Base-by-base conservation (phyloP, 1,140 invertebrate genomes). In the Drosophila asahinai region DNA sequence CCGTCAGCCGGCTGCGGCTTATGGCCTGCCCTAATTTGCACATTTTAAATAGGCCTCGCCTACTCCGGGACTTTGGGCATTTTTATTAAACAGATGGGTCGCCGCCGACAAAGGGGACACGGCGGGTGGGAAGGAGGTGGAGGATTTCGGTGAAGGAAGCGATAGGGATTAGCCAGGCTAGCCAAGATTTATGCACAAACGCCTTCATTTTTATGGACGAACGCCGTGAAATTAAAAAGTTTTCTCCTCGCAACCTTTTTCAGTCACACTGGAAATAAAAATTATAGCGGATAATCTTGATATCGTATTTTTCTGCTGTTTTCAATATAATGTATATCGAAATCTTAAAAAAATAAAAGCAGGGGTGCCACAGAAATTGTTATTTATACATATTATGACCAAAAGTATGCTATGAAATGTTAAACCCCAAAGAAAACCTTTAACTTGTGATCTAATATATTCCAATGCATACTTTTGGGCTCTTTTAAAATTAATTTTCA, bases 11-110 rank as follows among this genome's bases (percentile, higher is more conserved):
- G 66, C 74, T 80, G 79, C 71, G 68, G 80, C 80, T 83, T 89
- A 89, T 83, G 80, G 80, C 61, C 77, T 45, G 73, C 57, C 86
- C 86, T 90, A 90, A 90, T 90, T 90, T 90, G 86, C 86, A 90
- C 86, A 90, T 90, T 90, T 90, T 86, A 90, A 90, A 90, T 90
- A 81, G 86, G 70, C 81, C 62, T 54, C 38, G 33, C 55, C 47
- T 19, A 58, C 51, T 48, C 66, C 66, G 47, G 45, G 58, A 25
- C 42, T 54, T 74, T 60, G 36, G 40, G 59, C 57, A 66, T 81
- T 86, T 86, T 86, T 86, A 86, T 78, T 83, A 74, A 77, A 77
- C 77, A 77, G 74, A 77, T 77, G 73, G 71, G 68, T 57, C 47
- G 61, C 33, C 62, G 36, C 27, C 27, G 27, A 30, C 15, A 59